A percentile compares a stretch with the other conserved stretches of the same genome.
phyloP scores from a whole-genome alignment of 2,888 invertebrate species.

The Adelphocoris suturalis region DNA sequence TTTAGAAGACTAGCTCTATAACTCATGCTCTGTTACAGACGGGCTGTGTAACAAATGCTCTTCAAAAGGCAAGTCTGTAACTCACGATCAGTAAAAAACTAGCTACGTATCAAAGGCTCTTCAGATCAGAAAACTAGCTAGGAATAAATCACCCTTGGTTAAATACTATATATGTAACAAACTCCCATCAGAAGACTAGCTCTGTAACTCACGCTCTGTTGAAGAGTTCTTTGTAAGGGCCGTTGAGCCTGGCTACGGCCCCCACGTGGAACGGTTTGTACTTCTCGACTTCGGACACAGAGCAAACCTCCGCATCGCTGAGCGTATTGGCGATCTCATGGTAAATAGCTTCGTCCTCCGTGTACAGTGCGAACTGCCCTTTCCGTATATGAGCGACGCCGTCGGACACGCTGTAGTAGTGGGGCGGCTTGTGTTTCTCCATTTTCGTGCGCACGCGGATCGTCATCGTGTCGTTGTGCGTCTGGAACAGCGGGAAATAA shows the following conservation, averaged over 20 bases:
- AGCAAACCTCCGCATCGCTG: slow-evolving; percentile 74
- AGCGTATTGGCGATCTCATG: slow-evolving; percentile 72
- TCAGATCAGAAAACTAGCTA: too few species aligned
- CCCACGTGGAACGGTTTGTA: slow-evolving; percentile 74
- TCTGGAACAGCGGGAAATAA: slow-evolving; percentile 65
- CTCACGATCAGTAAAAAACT: too few species aligned
- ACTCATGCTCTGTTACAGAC: too few species aligned
- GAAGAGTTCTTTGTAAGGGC: slow-evolving; percentile 74
- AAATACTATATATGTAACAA: too few species aligned
- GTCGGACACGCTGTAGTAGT: slow-evolving; percentile 69
- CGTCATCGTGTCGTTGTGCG: slow-evolving; percentile 68
- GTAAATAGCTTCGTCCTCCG: slow-evolving; percentile 74
- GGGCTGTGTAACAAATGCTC: too few species aligned
- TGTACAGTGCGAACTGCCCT: slow-evolving; percentile 74
- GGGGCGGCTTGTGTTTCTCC: slow-evolving; percentile 53
- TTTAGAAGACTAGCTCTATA: too few species aligned
- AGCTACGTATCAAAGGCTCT: too few species aligned
- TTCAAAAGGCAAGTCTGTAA: too few species aligned
- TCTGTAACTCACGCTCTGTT: slow-evolving; percentile 73
- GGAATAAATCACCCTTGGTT: too few species aligned
- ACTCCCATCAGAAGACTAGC: too few species aligned
- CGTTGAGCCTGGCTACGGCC: slow-evolving; percentile 73
- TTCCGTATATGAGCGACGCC: slow-evolving; percentile 73
- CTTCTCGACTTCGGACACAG: slow-evolving; percentile 74
- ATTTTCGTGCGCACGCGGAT: slow-evolving; percentile 66